Conservation (phyloP, 1,140 invertebrate species). For the Euura lappo region DNA sequence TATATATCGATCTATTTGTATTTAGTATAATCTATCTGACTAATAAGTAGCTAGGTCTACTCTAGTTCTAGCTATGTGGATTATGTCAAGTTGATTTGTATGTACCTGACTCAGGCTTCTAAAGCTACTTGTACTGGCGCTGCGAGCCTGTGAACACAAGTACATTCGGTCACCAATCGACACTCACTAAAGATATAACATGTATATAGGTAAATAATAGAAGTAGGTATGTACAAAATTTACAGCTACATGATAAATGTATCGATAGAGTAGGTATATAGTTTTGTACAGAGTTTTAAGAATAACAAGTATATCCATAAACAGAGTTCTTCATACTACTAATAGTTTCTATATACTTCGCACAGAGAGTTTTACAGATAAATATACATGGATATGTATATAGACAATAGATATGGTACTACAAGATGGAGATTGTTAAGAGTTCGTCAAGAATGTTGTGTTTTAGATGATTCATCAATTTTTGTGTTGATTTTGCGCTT, state of each 20-base stretch:
- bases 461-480: no score
- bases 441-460: no score
- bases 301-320: not conserved
- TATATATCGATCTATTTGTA: not conserved
- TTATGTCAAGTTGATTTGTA: slow-evolving; percentile 56
- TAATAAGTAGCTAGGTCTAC: slow-evolving; percentile 39
- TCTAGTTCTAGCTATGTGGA: slow-evolving; percentile 41
- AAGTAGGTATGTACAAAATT: not conserved
- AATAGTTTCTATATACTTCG: no score
- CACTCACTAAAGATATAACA: no score
- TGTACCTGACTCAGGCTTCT: slow-evolving; percentile 84
- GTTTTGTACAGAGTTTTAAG: not conserved
- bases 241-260: not conserved
- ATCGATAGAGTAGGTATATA: not conserved
- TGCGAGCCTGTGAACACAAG: slow-evolving; percentile 77
- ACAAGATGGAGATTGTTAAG: no score
- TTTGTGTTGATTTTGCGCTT: no score
- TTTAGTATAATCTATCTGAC: slow-evolving; percentile 13
- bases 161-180: slow-evolving; percentile 57
- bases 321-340: no score
- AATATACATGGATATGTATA: no score
- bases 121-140: slow-evolving; percentile 86
- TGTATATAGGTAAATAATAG: no score
- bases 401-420: no score
- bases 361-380: no score